phyloP scores from a whole-genome alignment of 2,888 invertebrate genomes.

The Diloba caeruleocephala region DNA sequence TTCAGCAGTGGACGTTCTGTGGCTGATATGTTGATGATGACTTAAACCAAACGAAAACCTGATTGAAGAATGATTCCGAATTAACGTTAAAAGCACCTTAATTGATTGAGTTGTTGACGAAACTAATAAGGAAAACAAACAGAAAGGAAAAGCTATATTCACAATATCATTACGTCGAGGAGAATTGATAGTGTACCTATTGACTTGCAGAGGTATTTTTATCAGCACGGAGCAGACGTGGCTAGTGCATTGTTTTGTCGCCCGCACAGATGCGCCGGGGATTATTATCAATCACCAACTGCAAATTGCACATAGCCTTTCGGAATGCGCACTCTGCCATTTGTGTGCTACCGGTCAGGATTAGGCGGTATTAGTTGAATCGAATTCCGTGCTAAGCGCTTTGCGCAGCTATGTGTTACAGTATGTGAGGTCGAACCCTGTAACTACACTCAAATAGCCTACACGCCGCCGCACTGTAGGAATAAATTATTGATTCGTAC shows the following conservation, averaged over 20 bases:
- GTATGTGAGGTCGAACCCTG: constrained; percentile 59
- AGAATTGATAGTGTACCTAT: constrained; percentile 49
- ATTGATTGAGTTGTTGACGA: constrained; percentile 6
- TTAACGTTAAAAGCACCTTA: constrained; percentile 7
- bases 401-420: constrained; percentile 81
- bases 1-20: not conserved
- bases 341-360: constrained; percentile 81
- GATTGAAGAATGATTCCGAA: no score
- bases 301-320: constrained; percentile 84
- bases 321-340: constrained; percentile 80
- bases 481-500: constrained; percentile 65
- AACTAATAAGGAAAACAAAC: constrained; percentile 8
- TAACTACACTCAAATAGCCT: constrained; percentile 64
- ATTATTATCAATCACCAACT: constrained; percentile 87
- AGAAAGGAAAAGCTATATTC: not conserved
- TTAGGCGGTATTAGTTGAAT: constrained; percentile 87
- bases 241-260: constrained; percentile 68
- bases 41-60: no score
- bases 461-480: constrained; percentile 46
- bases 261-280: constrained; percentile 71
- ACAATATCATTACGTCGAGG: constrained; percentile 30
- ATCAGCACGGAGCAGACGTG: constrained; percentile 52
- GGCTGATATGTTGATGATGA: no score
- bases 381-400: constrained; percentile 86
- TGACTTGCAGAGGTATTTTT: constrained; percentile 55